Percentiles rank a stretch among this genome's conserved stretches.
Evolutionary conservation across 2,797 vertebrate species (phyloP).

Genomic region (Thunnus albacares): DNA sequence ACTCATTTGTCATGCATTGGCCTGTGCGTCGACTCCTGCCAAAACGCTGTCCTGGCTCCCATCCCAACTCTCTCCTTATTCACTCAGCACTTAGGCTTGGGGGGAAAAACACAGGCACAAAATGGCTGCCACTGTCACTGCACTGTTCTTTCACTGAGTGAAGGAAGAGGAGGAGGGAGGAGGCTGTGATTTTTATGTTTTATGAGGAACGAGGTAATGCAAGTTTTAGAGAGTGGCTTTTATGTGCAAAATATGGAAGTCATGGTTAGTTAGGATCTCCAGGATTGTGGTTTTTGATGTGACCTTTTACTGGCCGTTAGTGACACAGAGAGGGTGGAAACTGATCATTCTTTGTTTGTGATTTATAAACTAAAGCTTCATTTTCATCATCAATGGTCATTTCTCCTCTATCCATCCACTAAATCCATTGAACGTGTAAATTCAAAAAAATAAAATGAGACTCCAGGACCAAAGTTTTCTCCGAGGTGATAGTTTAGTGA

Average conservation of each 20-base stretch:
- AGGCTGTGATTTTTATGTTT: conserved; percentile 21
- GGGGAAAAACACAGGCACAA: conserved; percentile 64
- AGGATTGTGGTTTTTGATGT: neutral
- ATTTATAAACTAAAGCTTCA: neutral
- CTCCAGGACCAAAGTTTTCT: conserved; percentile 4
- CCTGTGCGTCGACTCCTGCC: conserved; percentile 65
- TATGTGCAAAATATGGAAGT: neutral
- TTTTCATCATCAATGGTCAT: neutral
- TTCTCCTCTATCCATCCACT: neutral
- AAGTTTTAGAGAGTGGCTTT: neutral
- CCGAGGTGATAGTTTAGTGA: conserved; percentile 39
- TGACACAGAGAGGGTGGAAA: neutral
- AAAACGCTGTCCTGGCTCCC: conserved; percentile 72
- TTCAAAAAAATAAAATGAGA: neutral
- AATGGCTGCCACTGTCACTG: conserved; percentile 71
- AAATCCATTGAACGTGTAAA: neutral
- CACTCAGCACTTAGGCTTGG: conserved; percentile 57
- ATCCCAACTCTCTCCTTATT: conserved; percentile 67
- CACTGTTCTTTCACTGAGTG: conserved; percentile 42
- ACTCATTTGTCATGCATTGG: conserved; percentile 79
- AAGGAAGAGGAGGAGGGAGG: neutral
- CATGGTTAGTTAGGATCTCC: neutral
- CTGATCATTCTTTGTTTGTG: neutral
- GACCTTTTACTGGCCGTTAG: neutral
- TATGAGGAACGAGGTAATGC: conserved; percentile 19